Evolutionary conservation across 2,113 vertebrate species (phyloP), one percentile per base, ranked within the genome.

Genomic region (Sylvietta virens): DNA sequence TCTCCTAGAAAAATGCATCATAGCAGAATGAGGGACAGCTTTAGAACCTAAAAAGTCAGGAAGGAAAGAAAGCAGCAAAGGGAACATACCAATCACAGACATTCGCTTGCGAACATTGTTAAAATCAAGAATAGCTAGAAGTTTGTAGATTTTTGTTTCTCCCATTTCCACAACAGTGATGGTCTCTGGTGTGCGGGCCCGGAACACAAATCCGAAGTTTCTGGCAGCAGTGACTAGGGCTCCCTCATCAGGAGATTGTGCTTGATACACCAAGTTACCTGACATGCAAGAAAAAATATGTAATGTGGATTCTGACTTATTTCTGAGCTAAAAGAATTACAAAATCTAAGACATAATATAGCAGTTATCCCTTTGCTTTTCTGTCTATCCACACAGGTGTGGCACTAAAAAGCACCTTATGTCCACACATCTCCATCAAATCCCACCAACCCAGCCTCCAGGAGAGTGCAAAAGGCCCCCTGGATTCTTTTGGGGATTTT

Each of bases 181-280:
- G 57, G 97, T 98, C 92, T 99, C 99, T 0, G 99, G 98, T 0
- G 99, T 99, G 6, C 99, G 99, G 61, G 98, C 98, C n/a, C 94
- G 97, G 85, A 99, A 99, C 61, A 99, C 99, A 81, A 99, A 99
- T 33, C 99, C 99, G 44, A 99, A 99, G 97, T 99, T 99, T 65
- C 99, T 98, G 23, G 99, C 99, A 30, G 99, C 99, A 2, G 99
- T 99, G 61, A 99, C 99, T 11, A 99, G 97, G 54, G 99, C 99
- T 9, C 99, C 99, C 91, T 99, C 99, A 19, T 99, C 99, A 33
- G 99, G 99, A 61, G 99, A 99, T 94, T 99, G 99, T 39, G 99
- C 99, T 97, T 99, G 99, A 91, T 99, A 99, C 48, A 97, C 82
- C 11, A 99, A 97, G 48, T 98, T 90, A 47, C 98, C 99, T 99